Evolutionary conservation across 1,140 invertebrate genomes (phyloP), one percentile per base, ranked within the genome.

Genomic region (Drosophila sp.): DNA sequence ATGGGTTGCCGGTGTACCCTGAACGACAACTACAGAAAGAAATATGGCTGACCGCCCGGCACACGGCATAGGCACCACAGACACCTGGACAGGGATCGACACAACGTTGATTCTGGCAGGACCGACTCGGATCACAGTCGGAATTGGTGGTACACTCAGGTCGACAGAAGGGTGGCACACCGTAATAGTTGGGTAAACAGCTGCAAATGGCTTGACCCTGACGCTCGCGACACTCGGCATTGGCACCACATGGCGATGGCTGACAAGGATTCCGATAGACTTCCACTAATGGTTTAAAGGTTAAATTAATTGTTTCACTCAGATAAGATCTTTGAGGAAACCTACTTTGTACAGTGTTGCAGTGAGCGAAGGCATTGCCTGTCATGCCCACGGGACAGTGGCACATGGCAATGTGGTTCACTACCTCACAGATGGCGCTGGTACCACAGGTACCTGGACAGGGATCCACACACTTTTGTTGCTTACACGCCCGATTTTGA

Each of bases 381-480:
- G 94, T 94, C 90, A 94, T 96, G 21, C 94, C 94, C 11, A 91
- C 86, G n/a, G 94, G 93, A 90, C 96, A 97, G 34, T 93, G 94
- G 81, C 96, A 97, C 61, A 95, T 94, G 27, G 96, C 95, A 7
- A 95, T 93, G 90, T 97, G 96, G 84, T 97, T 97, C 7, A 95
- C 93, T 0, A 97, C 96, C 73, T 95, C 94, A 83, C 97, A 98
- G 40, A 94, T 92, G 5, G 96, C 95, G 77, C 93, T 94, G 48
- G 92, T 82, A 13, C 95, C 96, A 91, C 96, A 97, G 1, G 95
- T 95, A 51, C 95, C 95, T 14, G 94, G 93, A 83, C 96, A 97
- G 21, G 96, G 96, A 92, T 97, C 94, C 2, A 94, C 92, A 89
- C 96, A 97, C 89, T 95, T 95, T 69, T 95, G 94, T 48, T 94